Evolutionary conservation across 2,113 vertebrate species (phyloP).

Genomic region (Thalassoma bifasciatum): DNA sequence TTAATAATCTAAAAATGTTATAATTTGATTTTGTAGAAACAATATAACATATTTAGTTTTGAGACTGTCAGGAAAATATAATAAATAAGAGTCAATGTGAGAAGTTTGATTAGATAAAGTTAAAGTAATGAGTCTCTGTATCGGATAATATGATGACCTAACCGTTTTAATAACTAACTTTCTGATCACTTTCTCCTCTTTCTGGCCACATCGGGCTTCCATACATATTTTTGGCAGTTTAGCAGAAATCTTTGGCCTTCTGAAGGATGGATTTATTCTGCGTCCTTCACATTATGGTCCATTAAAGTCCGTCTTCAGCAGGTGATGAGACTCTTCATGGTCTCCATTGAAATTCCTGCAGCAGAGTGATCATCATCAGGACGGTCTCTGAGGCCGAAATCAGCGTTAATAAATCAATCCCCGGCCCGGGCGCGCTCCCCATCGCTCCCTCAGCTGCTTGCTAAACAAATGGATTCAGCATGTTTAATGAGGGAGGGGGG

Average conservation of each 20-base stretch:
- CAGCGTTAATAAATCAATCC: conserved; percentile 79
- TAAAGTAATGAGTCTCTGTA: too few species aligned
- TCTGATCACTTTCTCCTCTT: too few species aligned
- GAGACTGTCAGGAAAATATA: too few species aligned
- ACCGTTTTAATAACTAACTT: background rate
- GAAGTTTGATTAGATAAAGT: too few species aligned
- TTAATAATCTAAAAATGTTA: too few species aligned
- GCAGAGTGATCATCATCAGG: conserved; percentile 54
- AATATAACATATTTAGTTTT: too few species aligned
- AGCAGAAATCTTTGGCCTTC: background rate
- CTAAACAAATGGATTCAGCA: conserved; percentile 80
- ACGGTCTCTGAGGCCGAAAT: conserved; percentile 68
- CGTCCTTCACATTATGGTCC: conserved; percentile 32
- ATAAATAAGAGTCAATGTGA: too few species aligned
- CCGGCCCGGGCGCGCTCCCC: conserved; percentile 46
- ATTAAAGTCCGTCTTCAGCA: conserved; percentile 26
- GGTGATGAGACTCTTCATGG: conserved; percentile 18
- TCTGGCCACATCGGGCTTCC: background rate
- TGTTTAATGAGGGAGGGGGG: conserved; percentile 76
- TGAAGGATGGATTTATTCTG: conserved; percentile 34
- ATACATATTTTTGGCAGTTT: background rate
- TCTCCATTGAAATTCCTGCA: conserved; percentile 66
- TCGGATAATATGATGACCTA: too few species aligned
- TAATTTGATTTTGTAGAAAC: too few species aligned
- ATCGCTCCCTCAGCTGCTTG: conserved; percentile 65